Evolutionary conservation across 2,888 invertebrate genomes (phyloP).

Genomic region (Junonia oenone): DNA sequence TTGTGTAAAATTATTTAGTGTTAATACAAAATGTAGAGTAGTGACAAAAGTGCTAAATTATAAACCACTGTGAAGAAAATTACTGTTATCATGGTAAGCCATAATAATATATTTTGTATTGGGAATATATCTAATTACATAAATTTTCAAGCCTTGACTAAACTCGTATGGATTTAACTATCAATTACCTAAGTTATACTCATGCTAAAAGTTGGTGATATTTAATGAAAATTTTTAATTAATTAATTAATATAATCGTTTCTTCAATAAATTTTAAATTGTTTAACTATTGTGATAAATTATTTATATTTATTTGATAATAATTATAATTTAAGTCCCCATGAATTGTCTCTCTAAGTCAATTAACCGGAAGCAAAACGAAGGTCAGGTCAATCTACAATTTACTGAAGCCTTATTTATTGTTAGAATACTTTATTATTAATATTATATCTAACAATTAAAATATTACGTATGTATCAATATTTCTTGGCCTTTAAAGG

Average conservation of each 20-base stretch:
- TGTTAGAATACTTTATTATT: too few species aligned
- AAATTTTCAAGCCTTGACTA: not conserved
- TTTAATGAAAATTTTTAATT: too few species aligned
- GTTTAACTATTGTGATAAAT: conserved; percentile 1
- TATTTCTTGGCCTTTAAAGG: too few species aligned
- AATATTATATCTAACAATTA: too few species aligned
- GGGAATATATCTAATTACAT: not conserved
- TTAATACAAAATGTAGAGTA: conserved; percentile 29
- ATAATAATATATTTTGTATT: not conserved
- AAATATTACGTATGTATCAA: too few species aligned
- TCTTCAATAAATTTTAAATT: not conserved
- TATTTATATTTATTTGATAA: not conserved
- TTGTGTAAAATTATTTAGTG: conserved; percentile 6
- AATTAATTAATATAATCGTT: too few species aligned
- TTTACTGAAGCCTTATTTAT: conserved; percentile 15
- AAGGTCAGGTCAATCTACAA: conserved; percentile 12
- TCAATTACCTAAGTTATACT: too few species aligned
- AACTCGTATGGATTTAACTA: too few species aligned
- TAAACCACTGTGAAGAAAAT: conserved; percentile 15
- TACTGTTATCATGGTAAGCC: conserved; percentile 29
- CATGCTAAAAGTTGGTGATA: too few species aligned
- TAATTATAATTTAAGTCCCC: not conserved
- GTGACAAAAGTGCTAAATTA: not conserved
- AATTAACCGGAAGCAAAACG: conserved; percentile 6
- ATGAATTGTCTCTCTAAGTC: not conserved